These are phyloP conservation scores for Drosophila prostipennis DNA, from an alignment of 2,888 invertebrate species.

Conservation along the genomic window DNA sequence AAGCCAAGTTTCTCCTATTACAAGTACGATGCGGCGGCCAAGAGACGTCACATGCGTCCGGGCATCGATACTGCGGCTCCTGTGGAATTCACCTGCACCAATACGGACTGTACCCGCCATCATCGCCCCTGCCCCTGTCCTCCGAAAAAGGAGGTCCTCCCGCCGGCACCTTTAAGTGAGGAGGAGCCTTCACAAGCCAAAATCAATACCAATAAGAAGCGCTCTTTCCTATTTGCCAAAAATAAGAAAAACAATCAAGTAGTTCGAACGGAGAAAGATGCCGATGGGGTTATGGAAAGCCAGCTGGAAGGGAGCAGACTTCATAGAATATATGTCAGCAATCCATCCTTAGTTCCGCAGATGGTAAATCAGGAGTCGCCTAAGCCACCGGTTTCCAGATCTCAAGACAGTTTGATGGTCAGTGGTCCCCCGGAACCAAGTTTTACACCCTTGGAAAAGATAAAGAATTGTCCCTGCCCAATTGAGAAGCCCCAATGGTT, in stretches of 20 bases:
- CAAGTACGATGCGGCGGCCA: conserved; percentile 24
- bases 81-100: conserved; percentile 26
- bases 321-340: neutral
- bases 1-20: conserved; percentile 31
- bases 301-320: neutral
- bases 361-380: neutral
- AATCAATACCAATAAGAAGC: neutral
- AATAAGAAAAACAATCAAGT: neutral
- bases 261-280: neutral
- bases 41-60: conserved; percentile 33
- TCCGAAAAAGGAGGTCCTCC: neutral
- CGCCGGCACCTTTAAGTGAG: neutral
- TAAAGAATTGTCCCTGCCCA: neutral
- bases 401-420: neutral
- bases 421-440: neutral
- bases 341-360: neutral
- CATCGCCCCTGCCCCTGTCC: neutral
- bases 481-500: neutral
- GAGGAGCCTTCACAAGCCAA: neutral
- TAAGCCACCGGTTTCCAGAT: neutral
- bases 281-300: neutral
- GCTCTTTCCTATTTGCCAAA: neutral
- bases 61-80: conserved; percentile 49
- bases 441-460: neutral
- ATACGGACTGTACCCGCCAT: conserved; percentile 9